Evolutionary conservation across 2,888 invertebrate genomes (phyloP).

Genomic region (Cheilosia grossa): DNA sequence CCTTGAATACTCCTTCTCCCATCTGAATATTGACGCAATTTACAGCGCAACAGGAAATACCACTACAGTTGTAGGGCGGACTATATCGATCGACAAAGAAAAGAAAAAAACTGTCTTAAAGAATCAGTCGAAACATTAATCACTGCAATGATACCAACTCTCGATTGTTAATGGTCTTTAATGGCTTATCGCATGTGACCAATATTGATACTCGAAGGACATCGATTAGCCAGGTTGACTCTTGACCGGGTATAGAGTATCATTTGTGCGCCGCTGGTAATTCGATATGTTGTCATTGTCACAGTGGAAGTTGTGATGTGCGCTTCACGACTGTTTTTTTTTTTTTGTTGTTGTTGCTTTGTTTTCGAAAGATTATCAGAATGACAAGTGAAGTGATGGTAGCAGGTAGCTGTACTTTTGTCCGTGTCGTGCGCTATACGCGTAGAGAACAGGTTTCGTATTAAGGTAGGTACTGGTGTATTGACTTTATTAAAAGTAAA

Average conservation of each 20-base stretch:
- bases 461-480: slow-evolving; percentile 6
- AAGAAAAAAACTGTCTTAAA: slow-evolving; percentile 44
- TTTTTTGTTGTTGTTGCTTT: not conserved
- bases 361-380: slow-evolving; percentile 18
- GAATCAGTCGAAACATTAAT: slow-evolving; percentile 67
- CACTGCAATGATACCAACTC: slow-evolving; percentile 43
- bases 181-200: slow-evolving; percentile 62
- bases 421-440: slow-evolving; percentile 13
- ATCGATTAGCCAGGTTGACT: slow-evolving; percentile 59
- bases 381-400: slow-evolving; percentile 21
- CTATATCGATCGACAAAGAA: slow-evolving; percentile 23
- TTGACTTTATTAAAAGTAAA: slow-evolving; percentile 41
- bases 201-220: slow-evolving; percentile 67
- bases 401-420: slow-evolving; percentile 31
- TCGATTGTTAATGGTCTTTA: slow-evolving; percentile 66
- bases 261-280: slow-evolving; percentile 57
- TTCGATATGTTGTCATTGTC: slow-evolving; percentile 51
- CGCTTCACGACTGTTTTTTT: slow-evolving; percentile 20
- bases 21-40: slow-evolving; percentile 14
- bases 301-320: slow-evolving; percentile 27
- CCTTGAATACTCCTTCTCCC: slow-evolving; percentile 38
- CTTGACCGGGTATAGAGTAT: slow-evolving; percentile 34
- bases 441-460: slow-evolving; percentile 1
- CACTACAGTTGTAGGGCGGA: slow-evolving; percentile 18
- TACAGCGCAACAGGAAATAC: slow-evolving; percentile 19